Base-by-base conservation (phyloP, 1,140 invertebrate species). In the Drosophila kohkoa region DNA sequence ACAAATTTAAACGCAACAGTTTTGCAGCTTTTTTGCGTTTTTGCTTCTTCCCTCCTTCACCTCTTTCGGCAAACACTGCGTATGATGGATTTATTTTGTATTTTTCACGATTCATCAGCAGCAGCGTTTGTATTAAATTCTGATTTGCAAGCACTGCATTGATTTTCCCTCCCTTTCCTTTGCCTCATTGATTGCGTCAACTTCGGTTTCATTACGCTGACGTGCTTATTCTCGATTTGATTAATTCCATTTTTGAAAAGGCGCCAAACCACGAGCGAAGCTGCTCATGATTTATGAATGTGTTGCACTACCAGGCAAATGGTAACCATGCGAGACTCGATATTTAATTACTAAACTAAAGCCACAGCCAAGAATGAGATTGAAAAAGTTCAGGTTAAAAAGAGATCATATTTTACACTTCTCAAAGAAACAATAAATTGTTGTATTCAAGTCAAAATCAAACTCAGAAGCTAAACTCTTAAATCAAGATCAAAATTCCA, bases 221-320 rank as follows among this genome's bases (percentile, higher is more conserved):
- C 45, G 20, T 49, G 45, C 60, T 57, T 8, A 6, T 16, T n/a
- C 57, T 20, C 35, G 54, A 51, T 58, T 82, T 82, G 64, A 81
- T 82, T 81, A 78, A 81, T 82, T 75, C 46, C 7, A 41, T 7
- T 57, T n/a, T 11, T 7, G 3, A 25, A 25, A 25, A 25, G 20
- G 20, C 30, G 30, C 30, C 30, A 32, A 48, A 48, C 45, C 30
- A 45, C 38, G 6, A 16, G 57, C 11, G 20, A 51, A 3, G 13
- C 30, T n/a, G 25, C 13, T 11, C 57, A 64, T 81, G 78, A 81
- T 81, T 81, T 77, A 81, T 81, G 73, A 72, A 59, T 58, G 25
- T 41, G 66, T 30, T 55, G 6, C 38, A 16, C 6, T 8, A 20
- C 2, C 43, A 0, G 0, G 16, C 46, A 16, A n/a, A 1, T 8